Base-by-base conservation (phyloP, 1,140 invertebrate species). In the Heliconius himera region DNA sequence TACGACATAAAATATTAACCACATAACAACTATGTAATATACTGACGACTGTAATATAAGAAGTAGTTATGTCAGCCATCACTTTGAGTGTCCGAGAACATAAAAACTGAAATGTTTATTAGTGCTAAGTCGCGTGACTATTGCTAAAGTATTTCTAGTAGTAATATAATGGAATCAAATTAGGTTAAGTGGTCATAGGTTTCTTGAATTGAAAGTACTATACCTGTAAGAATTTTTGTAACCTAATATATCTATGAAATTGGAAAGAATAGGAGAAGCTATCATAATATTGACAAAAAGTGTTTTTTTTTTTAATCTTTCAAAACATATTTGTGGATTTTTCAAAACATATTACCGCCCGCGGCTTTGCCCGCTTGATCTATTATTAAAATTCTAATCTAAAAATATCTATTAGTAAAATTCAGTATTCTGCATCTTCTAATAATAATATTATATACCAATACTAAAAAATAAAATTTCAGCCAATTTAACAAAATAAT, bases 141-240 rank as follows among this genome's bases (percentile, higher is more conserved):
- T 46, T 54, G 79, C 70, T 80, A 36, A 22, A 81, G 56, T 78
- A 81, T 36, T 81, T 81, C 77, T 51, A 73, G 49, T 73, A 70
- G 76, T 73, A 77, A 72, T 79, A 84, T 76, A 78, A 81, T 81
- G 71, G 76, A 85, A 85, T 83, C 82, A 83, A 85, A 87, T 85
- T 85, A 85, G 80, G 79, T 85, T 86, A 85, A 85, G 82, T 87
- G 84, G 80, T 72, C 84, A 82, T 77, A 54, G 81, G 77, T 85
- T 84, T 82, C 72, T 80, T 78, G 79, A 72, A 80, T 80, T 79
- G 79, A 49, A 71, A 78, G 74, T 77, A 77, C 77, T 82, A 79
- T 81, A 60, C 22, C 56, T 66, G 4, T 56, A 56, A 22, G 16
- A 4, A 8, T 54, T 54, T 8, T 54, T 54, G 51, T 6, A 20